Evolutionary conservation across 2,888 invertebrate species (phyloP), one percentile per base, ranked within the genome.

Genomic region (Argyresthia albistria): DNA sequence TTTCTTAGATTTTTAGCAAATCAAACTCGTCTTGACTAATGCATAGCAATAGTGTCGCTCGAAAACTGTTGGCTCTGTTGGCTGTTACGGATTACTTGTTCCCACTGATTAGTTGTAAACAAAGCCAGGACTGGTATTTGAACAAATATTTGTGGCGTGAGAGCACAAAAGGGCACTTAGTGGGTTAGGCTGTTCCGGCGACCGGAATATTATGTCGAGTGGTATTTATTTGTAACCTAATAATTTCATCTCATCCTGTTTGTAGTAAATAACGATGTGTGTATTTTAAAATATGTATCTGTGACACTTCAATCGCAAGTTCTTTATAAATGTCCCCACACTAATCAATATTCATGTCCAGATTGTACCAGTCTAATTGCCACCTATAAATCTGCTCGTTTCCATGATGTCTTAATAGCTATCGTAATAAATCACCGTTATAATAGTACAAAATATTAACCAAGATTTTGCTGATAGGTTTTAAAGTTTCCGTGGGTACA

Each of bases 401-500:
- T 65, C 73, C 79, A 76, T 79, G 83, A 83, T 83, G 78, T 82
- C 81, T 86, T 83, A 83, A 84, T 84, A 82, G 79, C 73, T 58
- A 63, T 62, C 59, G 63, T 73, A 70, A 80, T 77, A 77, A 81
- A 83, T 83, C 73, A 76, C 71, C 62, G 46, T 39, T 66, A 69
- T 53, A 66, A 69, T 53, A 60, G 63, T 65, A 56, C 60, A 69
- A 70, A 71, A 69, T 70, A 68, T 73, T 73, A 70, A 66, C 64
- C 65, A 64, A 57, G 58, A 56, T 58, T 60, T 55, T 55, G 48
- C 54, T 55, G 54, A 55, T 54, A 56, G 57, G 59, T 62, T 57
- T 58, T 25, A 25, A 25, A 4, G 3, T 25, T 25, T 25, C 25
- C 25, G 25, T 25, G 25, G 25, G 25, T 25, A 25, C 25, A 6